These are phyloP conservation scores for Zhuqinia jingwanae DNA, from an alignment of 2,888 invertebrate genomes.

Conservation along the genomic window DNA sequence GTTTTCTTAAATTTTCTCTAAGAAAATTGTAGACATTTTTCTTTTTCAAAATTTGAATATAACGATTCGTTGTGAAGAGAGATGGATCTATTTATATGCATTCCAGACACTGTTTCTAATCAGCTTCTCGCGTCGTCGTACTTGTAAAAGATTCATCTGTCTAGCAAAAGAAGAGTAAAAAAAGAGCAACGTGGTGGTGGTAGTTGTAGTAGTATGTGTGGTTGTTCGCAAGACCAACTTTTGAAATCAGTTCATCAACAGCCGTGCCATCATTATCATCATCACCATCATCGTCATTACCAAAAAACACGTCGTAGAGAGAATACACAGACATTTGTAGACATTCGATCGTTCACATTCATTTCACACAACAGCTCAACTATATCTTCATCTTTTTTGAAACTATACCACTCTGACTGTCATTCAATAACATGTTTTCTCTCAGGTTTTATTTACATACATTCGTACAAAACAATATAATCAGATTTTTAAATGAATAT, in stretches of 20 bases:
- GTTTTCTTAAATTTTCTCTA: not conserved
- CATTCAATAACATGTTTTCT: no score
- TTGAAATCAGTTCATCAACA: conserved; percentile 26
- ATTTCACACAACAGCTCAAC: conserved; percentile 6
- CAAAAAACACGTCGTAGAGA: not conserved
- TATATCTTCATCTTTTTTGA: no score
- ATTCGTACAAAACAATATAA: no score
- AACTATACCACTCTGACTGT: no score
- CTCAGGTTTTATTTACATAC: not conserved
- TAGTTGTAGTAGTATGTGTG: no score
- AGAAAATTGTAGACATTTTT: not conserved
- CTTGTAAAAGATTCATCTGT: not conserved
- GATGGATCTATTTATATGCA: conserved; percentile 32
- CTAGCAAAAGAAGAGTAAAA: not conserved
- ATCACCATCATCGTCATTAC: not conserved
- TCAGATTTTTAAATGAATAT: not conserved
- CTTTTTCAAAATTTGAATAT: not conserved
- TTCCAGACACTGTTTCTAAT: conserved; percentile 36
- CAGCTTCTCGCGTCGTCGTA: conserved; percentile 17
- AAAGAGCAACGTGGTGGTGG: no score
- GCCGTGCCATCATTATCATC: not conserved
- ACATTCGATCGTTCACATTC: not conserved
- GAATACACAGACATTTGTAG: not conserved
- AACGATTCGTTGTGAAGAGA: not conserved
- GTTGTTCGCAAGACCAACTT: not conserved